phyloP scores from a whole-genome alignment of 2,888 invertebrate genomes.

The Meteorus cinctellus region DNA sequence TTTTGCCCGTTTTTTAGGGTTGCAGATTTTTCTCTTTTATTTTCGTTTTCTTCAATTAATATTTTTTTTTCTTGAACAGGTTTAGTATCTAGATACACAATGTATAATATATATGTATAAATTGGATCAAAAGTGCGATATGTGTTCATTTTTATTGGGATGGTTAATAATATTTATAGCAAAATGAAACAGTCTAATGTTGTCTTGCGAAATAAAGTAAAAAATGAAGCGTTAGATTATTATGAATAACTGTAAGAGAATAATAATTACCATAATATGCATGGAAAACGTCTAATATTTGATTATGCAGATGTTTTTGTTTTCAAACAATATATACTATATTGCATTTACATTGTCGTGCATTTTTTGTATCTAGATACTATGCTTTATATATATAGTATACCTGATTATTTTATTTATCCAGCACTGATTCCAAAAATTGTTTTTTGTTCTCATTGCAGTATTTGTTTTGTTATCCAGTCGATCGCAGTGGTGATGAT shows the following conservation, averaged over 20 bases:
- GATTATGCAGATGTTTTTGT: constrained; percentile 11
- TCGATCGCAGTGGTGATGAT: neutral
- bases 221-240: constrained; percentile 14
- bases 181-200: constrained; percentile 4
- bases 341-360: neutral
- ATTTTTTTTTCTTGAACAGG: too few species aligned
- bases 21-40: neutral
- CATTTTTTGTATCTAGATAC: constrained; percentile 29
- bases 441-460: neutral
- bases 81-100: constrained; percentile 9
- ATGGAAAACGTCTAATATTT: constrained; percentile 17
- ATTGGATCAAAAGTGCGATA: constrained; percentile 19
- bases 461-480: neutral
- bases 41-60: neutral
- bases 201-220: constrained; percentile 11
- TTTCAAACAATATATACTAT: neutral
- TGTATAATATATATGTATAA: neutral
- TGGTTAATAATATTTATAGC: neutral
- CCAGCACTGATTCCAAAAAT: constrained; percentile 6
- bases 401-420: constrained; percentile 1
- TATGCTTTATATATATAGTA: constrained; percentile 8
- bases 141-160: neutral
- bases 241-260: constrained; percentile 21
- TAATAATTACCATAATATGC: constrained; percentile 35
- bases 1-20: neutral